These are phyloP conservation scores for Colossoma macropomum DNA, from an alignment of 2,113 vertebrate species.

Conservation along the genomic window DNA sequence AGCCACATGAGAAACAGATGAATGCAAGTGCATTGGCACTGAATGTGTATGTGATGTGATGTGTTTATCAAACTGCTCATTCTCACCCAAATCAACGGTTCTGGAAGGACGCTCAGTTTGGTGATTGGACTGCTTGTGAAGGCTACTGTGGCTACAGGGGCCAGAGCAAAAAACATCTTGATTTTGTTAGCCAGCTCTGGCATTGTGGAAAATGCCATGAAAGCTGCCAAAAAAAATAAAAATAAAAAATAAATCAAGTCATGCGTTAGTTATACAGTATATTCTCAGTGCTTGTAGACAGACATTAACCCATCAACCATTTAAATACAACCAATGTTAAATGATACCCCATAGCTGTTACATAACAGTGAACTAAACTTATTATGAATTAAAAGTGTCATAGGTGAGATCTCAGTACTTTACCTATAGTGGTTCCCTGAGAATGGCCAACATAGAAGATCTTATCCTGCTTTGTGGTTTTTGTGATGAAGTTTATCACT, in stretches of 20 bases:
- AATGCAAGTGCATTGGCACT: neutral
- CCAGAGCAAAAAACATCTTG: slow-evolving; percentile 86
- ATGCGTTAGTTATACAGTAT: neutral
- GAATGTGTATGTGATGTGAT: neutral
- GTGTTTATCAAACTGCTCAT: neutral
- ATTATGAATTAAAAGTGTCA: neutral
- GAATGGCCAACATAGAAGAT: slow-evolving; percentile 91
- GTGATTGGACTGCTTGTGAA: slow-evolving; percentile 79
- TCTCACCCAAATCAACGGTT: slow-evolving; percentile 80
- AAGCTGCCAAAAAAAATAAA: slow-evolving; percentile 75
- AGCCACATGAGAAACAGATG: neutral
- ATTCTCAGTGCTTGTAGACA: neutral
- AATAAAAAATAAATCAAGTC: neutral
- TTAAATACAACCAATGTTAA: neutral
- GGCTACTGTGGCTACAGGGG: slow-evolving; percentile 83
- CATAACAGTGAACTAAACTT: no score
- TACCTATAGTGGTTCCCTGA: slow-evolving; percentile 90
- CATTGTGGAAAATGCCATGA: slow-evolving; percentile 87
- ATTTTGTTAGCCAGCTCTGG: slow-evolving; percentile 88
- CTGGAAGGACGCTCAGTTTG: slow-evolving; percentile 74
- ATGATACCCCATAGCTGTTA: neutral
- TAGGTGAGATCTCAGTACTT: neutral
- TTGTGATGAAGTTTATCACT: slow-evolving; percentile 84
- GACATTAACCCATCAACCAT: neutral
- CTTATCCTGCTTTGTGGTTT: slow-evolving; percentile 83